Evolutionary conservation across 2,888 invertebrate species (phyloP).

Genomic region (Steinernema carpocapsae): DNA sequence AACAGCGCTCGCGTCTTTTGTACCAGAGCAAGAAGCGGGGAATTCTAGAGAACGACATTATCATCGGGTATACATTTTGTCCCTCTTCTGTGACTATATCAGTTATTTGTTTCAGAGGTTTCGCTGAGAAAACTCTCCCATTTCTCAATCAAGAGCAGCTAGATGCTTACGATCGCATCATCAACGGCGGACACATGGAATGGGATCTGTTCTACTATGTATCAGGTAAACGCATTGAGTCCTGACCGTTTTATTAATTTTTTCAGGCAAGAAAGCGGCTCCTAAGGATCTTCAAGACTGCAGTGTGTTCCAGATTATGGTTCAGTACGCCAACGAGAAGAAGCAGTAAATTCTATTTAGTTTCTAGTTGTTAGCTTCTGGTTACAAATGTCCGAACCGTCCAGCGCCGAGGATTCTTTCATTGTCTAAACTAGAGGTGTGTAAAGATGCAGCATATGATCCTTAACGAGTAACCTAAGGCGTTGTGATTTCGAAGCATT

Average conservation of each 20-base stretch:
- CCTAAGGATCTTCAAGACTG: constrained; percentile 37
- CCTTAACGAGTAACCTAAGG: background rate
- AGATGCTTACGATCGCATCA: constrained; percentile 61
- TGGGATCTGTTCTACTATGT: constrained; percentile 68
- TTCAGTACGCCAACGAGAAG: constrained; percentile 1
- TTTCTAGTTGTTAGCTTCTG: background rate
- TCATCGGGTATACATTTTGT: constrained; percentile 55
- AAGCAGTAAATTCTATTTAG: background rate
- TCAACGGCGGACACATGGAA: constrained; percentile 68
- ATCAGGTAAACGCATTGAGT: constrained; percentile 51
- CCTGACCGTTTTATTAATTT: constrained; percentile 17
- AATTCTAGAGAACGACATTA: constrained; percentile 68
- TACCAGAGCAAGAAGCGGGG: constrained; percentile 68
- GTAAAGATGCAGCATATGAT: background rate
- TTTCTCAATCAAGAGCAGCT: constrained; percentile 54
- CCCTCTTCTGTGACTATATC: background rate
- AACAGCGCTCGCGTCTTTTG: constrained; percentile 54
- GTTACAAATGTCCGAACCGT: constrained; percentile 7
- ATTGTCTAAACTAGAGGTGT: background rate
- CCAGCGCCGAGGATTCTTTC: constrained; percentile 22
- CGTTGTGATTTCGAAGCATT: constrained; percentile 19
- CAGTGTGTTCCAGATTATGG: background rate
- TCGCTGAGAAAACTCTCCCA: constrained; percentile 59
- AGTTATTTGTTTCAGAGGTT: constrained; percentile 63
- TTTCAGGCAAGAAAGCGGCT: constrained; percentile 46